Percentiles rank a stretch among this genome's conserved stretches.
Evolutionary conservation across 92 coral and sea anemone genomes (phyloP).

Genomic region (Umimayanthus kanabou): DNA sequence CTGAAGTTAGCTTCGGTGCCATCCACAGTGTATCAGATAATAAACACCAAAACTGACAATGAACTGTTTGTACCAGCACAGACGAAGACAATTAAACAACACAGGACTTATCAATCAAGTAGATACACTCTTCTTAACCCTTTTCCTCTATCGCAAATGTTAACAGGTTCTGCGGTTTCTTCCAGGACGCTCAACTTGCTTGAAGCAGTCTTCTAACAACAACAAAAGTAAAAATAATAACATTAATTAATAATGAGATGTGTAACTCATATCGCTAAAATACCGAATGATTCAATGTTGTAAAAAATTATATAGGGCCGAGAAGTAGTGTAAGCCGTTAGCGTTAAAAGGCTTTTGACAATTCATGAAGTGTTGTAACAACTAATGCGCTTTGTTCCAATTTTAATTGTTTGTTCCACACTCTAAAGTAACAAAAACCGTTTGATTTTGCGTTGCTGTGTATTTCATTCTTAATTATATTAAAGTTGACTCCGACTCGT

Average conservation of each 20-base stretch:
- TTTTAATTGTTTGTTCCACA: neutral
- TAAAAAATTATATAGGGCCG: neutral
- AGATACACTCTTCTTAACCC: neutral
- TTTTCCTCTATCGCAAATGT: neutral
- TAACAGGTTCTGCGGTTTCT: conserved; percentile 22
- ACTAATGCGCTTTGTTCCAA: neutral
- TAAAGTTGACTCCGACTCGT: neutral
- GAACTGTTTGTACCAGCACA: neutral
- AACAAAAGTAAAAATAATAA: neutral
- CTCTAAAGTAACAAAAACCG: neutral
- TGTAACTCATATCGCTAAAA: neutral
- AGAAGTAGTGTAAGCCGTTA: neutral
- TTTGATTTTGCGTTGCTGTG: neutral
- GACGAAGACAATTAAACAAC: neutral
- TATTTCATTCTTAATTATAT: no score
- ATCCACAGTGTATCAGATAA: neutral
- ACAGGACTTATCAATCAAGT: neutral
- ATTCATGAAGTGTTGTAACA: neutral
- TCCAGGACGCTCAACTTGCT: conserved; percentile 12
- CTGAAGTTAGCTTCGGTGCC: no score
- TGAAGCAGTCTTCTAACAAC: neutral
- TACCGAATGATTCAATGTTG: neutral
- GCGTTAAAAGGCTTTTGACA: neutral
- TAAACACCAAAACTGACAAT: neutral
- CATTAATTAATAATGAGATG: conserved; percentile 18